phyloP scores from a whole-genome alignment of 1,140 invertebrate species.

The Papilio dardanus region DNA sequence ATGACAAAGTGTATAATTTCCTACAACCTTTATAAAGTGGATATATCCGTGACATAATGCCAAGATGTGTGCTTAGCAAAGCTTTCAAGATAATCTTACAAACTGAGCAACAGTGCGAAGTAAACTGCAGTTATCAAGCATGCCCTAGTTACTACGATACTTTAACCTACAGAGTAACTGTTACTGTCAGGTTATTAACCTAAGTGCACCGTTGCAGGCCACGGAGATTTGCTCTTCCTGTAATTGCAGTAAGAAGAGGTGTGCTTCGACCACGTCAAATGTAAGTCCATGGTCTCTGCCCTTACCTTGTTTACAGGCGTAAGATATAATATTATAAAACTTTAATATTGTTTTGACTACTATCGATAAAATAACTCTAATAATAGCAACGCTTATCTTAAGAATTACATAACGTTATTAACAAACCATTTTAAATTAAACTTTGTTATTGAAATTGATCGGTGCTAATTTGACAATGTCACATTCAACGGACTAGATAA shows the following conservation, averaged over 20 bases:
- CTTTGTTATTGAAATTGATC: no score
- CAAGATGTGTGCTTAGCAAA: not conserved
- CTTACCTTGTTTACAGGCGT: no score
- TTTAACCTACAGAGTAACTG: conserved; percentile 13
- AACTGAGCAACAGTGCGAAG: not conserved
- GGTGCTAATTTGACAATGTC: no score
- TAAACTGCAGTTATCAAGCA: conserved; percentile 5
- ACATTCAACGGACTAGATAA: not conserved
- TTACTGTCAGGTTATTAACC: conserved; percentile 12
- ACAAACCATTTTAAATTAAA: no score
- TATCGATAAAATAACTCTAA: no score
- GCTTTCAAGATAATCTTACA: not conserved
- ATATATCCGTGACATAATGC: not conserved
- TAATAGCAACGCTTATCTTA: no score
- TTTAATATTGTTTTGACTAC: no score
- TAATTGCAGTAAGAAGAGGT: not conserved
- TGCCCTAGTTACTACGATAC: conserved; percentile 7
- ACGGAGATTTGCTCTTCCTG: not conserved
- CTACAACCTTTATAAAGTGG: not conserved
- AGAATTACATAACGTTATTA: no score
- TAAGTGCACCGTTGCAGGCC: not conserved
- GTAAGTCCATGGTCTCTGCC: no score
- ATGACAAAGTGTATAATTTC: no score
- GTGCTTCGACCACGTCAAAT: no score
- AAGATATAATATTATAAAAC: no score